Percentiles rank a stretch among this genome's conserved stretches.
Conservation (phyloP, 64 coral and sea anemone genomes). For the Exaiptasia diaphana region DNA sequence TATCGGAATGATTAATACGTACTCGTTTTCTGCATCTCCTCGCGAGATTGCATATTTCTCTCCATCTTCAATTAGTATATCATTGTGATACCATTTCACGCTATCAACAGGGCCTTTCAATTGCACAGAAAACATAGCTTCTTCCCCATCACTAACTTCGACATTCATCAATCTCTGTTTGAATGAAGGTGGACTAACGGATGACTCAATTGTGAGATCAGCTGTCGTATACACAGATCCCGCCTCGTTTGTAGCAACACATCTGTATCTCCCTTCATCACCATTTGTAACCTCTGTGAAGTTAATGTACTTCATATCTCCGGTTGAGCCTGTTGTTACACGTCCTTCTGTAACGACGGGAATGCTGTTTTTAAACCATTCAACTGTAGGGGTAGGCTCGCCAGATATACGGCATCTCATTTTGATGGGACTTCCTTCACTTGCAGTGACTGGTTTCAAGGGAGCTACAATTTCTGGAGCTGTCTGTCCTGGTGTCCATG, state of each 20-base stretch:
- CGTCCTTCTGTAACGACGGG: constrained; percentile 39
- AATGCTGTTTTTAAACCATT: constrained; percentile 81
- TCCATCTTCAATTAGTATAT: constrained; percentile 48
- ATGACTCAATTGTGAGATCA: constrained; percentile 52
- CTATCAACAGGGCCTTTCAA: constrained; percentile 42
- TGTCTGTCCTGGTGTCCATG: constrained; percentile 30
- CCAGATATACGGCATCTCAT: constrained; percentile 65
- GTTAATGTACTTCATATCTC: constrained; percentile 56
- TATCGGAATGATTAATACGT: constrained; percentile 63
- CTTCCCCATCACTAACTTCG: constrained; percentile 71
- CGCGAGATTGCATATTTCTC: constrained; percentile 34
- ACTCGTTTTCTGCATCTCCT: constrained; percentile 34
- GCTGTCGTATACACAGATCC: constrained; percentile 58
- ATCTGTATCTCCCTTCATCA: constrained; percentile 75
- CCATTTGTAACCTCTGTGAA: constrained; percentile 53
- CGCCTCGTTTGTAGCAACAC: constrained; percentile 62
- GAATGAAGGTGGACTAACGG: constrained; percentile 69
- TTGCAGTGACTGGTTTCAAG: constrained; percentile 34
- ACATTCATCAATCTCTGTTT: constrained; percentile 58
- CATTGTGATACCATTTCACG: constrained; percentile 75
- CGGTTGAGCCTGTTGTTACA: constrained; percentile 61
- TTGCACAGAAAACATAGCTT: constrained; percentile 62
- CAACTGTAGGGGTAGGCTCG: constrained; percentile 49
- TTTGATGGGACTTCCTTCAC: constrained; percentile 57
- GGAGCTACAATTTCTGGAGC: constrained; percentile 42